phyloP scores from a whole-genome alignment of 2,113 vertebrate genomes.

The pig (Sus scrofa) region DNA sequence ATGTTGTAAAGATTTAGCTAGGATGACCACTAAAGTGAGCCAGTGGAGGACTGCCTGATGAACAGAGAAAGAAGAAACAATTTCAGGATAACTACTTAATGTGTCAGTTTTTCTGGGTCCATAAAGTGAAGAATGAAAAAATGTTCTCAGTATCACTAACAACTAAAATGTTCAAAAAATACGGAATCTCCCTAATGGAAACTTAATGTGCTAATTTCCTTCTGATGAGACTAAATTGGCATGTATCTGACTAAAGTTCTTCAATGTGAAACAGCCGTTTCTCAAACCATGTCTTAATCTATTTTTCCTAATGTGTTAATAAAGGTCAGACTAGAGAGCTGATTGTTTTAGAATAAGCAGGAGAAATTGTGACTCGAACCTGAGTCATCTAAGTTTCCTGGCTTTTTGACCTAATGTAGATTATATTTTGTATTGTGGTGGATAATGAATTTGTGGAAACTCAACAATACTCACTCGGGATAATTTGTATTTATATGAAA shows the following conservation, averaged over 20 bases:
- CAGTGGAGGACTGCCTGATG: neutral
- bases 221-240: neutral
- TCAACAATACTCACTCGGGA: slow-evolving; percentile 18
- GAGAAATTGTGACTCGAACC: neutral
- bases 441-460: slow-evolving; percentile 21
- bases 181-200: neutral
- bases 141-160: neutral
- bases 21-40: neutral
- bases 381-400: slow-evolving; percentile 30
- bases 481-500: neutral
- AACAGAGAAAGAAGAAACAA: neutral
- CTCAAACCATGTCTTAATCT: neutral
- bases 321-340: neutral
- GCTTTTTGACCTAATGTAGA: slow-evolving; percentile 53
- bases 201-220: neutral
- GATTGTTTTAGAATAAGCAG: slow-evolving; percentile 12
- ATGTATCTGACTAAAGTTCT: neutral
- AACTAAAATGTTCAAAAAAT: slow-evolving; percentile 25
- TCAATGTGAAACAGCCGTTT: slow-evolving; percentile 3
- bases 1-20: neutral
- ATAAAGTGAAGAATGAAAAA: slow-evolving; percentile 5
- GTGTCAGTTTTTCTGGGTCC: neutral
- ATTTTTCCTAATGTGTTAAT: slow-evolving; percentile 14
- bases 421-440: slow-evolving; percentile 24
- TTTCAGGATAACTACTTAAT: slow-evolving; percentile 17